Conservation (phyloP, 1,140 invertebrate genomes). For the Cydia strobilella region DNA sequence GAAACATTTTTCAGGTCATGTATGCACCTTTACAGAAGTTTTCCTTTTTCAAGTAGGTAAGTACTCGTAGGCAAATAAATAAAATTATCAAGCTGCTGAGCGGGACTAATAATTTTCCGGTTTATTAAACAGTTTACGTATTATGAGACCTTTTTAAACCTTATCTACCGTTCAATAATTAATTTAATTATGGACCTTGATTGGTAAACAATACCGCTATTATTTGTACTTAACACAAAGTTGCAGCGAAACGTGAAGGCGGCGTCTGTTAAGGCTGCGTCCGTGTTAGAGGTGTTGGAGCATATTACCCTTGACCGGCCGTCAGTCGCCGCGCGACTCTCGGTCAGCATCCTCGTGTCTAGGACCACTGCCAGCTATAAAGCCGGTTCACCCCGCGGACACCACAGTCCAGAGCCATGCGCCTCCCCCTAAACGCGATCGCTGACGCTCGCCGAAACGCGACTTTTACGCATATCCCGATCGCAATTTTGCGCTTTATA, state of each 20-base stretch:
- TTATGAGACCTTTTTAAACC: not conserved
- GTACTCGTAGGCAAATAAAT: not conserved
- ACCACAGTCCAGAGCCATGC: slow-evolving; percentile 54
- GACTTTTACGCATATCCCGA: slow-evolving; percentile 22
- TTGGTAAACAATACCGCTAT: slow-evolving; percentile 24
- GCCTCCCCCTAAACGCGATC: slow-evolving; percentile 39
- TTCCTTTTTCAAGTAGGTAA: not conserved
- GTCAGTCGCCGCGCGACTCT: slow-evolving; percentile 64
- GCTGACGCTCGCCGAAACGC: not conserved
- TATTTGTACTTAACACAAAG: not conserved
- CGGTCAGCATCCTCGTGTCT: slow-evolving; percentile 60
- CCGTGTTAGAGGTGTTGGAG: slow-evolving; percentile 35
- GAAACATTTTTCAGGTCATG: too few species aligned
- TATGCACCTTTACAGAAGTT: too few species aligned
- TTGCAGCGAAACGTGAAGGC: slow-evolving; percentile 17
- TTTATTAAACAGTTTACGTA: not conserved
- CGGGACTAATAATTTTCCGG: not conserved
- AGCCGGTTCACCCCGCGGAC: slow-evolving; percentile 40
- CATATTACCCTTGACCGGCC: slow-evolving; percentile 66
- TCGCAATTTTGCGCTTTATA: slow-evolving; percentile 17
- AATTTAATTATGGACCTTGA: slow-evolving; percentile 26
- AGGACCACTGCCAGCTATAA: slow-evolving; percentile 43
- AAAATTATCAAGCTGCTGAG: not conserved
- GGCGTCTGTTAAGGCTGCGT: slow-evolving; percentile 10
- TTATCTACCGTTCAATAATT: slow-evolving; percentile 8